phyloP scores from a whole-genome alignment of 2,113 vertebrate genomes.

The Cebus imitator region DNA sequence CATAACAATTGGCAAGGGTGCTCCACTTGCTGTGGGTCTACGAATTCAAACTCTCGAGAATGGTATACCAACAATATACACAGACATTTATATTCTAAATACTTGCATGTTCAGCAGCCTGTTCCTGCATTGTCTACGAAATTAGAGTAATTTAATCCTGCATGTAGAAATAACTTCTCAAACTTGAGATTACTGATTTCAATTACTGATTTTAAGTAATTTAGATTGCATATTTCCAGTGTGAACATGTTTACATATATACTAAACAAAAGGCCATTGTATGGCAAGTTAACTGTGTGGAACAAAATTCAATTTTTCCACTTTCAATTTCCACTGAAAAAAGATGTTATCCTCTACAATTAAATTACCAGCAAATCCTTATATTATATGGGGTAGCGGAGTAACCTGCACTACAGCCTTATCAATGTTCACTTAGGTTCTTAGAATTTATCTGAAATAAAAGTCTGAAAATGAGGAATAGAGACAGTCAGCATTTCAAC shows the following conservation, averaged over 20 bases:
- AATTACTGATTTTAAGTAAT: neutral
- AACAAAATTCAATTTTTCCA: constrained; percentile 16
- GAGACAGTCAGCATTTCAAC: constrained; percentile 72
- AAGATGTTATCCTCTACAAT: neutral
- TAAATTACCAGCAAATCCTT: neutral
- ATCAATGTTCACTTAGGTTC: neutral
- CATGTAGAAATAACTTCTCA: neutral
- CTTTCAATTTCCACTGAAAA: constrained; percentile 27
- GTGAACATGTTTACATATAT: neutral
- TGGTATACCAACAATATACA: neutral
- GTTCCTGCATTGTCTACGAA: neutral
- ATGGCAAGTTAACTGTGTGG: neutral
- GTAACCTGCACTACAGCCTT: neutral
- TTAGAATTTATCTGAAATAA: neutral
- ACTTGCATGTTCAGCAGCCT: neutral
- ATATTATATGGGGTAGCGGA: neutral
- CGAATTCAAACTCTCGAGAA: neutral
- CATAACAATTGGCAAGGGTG: neutral
- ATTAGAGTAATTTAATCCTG: neutral
- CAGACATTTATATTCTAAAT: neutral
- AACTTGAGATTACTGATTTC: neutral
- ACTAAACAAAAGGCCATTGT: neutral
- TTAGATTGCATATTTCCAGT: neutral
- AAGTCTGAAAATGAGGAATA: constrained; percentile 60
- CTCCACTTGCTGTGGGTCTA: neutral